Percentiles rank a stretch among this genome's conserved stretches.
Evolutionary conservation across 2,888 invertebrate genomes (phyloP).

Genomic region (Rotaria macrura): DNA sequence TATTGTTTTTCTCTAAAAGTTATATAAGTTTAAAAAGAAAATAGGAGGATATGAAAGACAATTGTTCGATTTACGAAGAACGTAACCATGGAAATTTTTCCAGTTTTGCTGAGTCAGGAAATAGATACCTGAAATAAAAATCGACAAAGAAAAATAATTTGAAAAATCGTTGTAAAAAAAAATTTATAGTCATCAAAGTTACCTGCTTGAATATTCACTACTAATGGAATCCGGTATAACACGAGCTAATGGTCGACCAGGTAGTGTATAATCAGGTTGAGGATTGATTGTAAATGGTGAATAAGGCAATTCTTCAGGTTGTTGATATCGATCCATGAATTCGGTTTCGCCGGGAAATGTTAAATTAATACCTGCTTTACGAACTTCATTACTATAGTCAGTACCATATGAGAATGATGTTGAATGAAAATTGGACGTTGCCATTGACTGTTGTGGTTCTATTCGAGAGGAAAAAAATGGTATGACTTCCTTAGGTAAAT

Average conservation of each 20-base stretch:
- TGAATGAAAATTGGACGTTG: conserved; percentile 36
- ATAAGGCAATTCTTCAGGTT: conserved; percentile 36
- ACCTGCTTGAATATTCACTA: not conserved
- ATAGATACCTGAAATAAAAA: not conserved
- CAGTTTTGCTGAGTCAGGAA: not conserved
- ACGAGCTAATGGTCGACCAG: conserved; percentile 42
- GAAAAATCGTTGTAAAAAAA: not conserved
- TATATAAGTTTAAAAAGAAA: not conserved
- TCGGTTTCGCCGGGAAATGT: conserved; percentile 46
- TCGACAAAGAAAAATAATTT: not conserved
- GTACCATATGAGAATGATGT: not conserved
- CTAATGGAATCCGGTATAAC: conserved; percentile 36
- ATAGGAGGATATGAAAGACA: not conserved
- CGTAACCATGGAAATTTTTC: conserved; percentile 18
- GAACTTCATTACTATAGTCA: not conserved
- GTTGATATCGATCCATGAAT: conserved; percentile 42
- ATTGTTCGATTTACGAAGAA: not conserved
- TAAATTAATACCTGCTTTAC: conserved; percentile 46
- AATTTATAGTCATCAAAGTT: not conserved
- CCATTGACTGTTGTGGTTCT: conserved; percentile 30
- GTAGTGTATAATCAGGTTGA: conserved; percentile 42
- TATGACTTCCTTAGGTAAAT: not conserved
- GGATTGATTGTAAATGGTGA: conserved; percentile 46
- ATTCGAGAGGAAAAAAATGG: not conserved
- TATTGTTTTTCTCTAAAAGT: not conserved